Percentiles rank a stretch among this genome's conserved stretches.
Evolutionary conservation across 2,797 vertebrate genomes (phyloP).

Genomic region (Ctenosaura bakeri): DNA sequence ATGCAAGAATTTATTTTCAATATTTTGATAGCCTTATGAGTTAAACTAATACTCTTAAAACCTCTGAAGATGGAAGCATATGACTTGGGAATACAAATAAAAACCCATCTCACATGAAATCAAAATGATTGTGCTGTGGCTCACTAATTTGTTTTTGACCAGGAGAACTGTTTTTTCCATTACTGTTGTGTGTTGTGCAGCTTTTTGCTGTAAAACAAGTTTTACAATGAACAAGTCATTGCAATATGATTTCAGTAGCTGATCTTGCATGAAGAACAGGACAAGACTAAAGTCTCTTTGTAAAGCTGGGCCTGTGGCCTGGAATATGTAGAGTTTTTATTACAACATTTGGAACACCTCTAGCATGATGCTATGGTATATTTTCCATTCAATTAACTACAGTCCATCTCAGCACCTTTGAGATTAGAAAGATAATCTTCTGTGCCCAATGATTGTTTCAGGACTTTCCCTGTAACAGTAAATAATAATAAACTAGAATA

Average conservation of each 20-base stretch:
- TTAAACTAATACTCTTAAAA: constrained; percentile 5
- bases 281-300: neutral
- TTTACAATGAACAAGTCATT: neutral
- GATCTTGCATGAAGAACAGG: neutral
- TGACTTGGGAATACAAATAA: neutral
- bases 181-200: neutral
- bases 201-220: neutral
- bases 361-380: too few relatives aligned
- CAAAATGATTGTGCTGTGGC: neutral
- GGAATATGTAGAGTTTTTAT: neutral
- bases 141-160: neutral
- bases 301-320: neutral
- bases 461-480: neutral
- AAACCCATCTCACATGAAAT: neutral
- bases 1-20: neutral
- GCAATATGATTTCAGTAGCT: accelerated
- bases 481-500: neutral
- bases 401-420: neutral
- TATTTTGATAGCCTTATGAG: constrained; percentile 6
- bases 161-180: neutral
- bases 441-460: neutral
- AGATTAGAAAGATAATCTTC: too few relatives aligned
- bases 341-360: neutral
- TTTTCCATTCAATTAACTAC: neutral
- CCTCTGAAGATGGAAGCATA: neutral